These are phyloP conservation scores for Drosophila mayri DNA, from an alignment of 1,140 invertebrate genomes.

Conservation along the genomic window DNA sequence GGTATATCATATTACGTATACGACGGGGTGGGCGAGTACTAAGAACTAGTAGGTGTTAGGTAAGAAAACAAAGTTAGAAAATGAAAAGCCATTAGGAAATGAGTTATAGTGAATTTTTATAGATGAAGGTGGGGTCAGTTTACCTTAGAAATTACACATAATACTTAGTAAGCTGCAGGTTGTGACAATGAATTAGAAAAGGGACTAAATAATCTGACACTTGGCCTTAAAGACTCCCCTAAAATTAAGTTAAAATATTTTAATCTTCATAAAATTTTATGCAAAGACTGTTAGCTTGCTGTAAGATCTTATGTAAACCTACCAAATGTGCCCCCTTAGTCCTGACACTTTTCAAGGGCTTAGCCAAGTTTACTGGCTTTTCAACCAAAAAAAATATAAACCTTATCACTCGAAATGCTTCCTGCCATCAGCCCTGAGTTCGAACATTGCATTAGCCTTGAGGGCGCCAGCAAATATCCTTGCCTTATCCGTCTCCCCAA, in stretches of 20 bases:
- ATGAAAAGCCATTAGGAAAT: slow-evolving; percentile 35
- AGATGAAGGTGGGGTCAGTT: background rate
- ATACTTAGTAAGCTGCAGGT: background rate
- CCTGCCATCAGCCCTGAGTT: slow-evolving; percentile 18
- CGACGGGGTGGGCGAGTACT: background rate
- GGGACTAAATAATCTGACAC: background rate
- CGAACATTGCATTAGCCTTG: slow-evolving; percentile 29
- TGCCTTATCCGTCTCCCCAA: slow-evolving; percentile 5
- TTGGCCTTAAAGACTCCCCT: too few relatives aligned
- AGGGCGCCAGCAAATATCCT: slow-evolving; percentile 8
- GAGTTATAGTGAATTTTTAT: slow-evolving; percentile 13
- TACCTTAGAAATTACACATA: background rate
- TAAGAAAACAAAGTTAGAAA: slow-evolving; percentile 8
- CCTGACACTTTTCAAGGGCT: slow-evolving; percentile 18
- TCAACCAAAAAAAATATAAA: background rate
- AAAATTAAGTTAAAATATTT: background rate
- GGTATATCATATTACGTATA: slow-evolving; percentile 35
- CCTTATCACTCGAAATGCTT: slow-evolving; percentile 25
- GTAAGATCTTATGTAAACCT: background rate
- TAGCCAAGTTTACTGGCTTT: slow-evolving; percentile 4
- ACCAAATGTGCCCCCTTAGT: background rate
- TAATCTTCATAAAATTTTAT: background rate
- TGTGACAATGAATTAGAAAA: background rate
- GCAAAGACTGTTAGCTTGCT: background rate
- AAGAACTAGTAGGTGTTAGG: slow-evolving; percentile 16